Evolutionary conservation across 2,113 vertebrate genomes (phyloP), one percentile per base, ranked within the genome.

Genomic region (Boleophthalmus pectinirostris): DNA sequence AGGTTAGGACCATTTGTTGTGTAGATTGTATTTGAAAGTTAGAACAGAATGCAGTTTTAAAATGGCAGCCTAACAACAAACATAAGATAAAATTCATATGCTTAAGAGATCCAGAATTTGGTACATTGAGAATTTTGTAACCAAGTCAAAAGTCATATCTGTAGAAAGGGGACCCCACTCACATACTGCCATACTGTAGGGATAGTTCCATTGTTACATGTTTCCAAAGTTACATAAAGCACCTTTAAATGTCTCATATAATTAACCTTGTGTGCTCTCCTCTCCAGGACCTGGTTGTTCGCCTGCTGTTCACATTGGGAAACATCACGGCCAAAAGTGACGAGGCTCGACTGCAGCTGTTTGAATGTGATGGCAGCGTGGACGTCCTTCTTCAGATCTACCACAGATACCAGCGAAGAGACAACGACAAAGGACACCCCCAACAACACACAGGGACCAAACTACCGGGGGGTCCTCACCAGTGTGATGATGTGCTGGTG

Each of bases 261-360:
- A 51, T 5, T 16, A 15, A 51, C 16, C 49, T 16, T 51, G 49
- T 82, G 43, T 61, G 9, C 38, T 1, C 68, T 20, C 0, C 1
- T 89, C 78, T 71, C 29, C 90, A 99, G 97, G 97, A 95, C 87
- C 91, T 99, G 51, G 93, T 97, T 3, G 83, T 98, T 53, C 96
- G 94, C 51, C 87, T 98, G 68, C 79, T 96, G 78, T 99, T 98
- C 87, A 95, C 95, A 70, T 93, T 99, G 63, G 96, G 96, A 70
- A 99, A 98, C 88, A 91, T 99, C 88, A 96, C 96, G 8, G 93
- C 94, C 21, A 94, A 93, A 73, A 94, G 85, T 68, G 87, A 93
- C 38, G 88, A 90, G 51, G 93, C 96, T 21, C 92, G 95, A 4
- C 92, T 91, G 82, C 85, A 87, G 63, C 90, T 98, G 72, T 95